phyloP scores from a whole-genome alignment of 2,888 invertebrate genomes.

The Parnassius glacialis region DNA sequence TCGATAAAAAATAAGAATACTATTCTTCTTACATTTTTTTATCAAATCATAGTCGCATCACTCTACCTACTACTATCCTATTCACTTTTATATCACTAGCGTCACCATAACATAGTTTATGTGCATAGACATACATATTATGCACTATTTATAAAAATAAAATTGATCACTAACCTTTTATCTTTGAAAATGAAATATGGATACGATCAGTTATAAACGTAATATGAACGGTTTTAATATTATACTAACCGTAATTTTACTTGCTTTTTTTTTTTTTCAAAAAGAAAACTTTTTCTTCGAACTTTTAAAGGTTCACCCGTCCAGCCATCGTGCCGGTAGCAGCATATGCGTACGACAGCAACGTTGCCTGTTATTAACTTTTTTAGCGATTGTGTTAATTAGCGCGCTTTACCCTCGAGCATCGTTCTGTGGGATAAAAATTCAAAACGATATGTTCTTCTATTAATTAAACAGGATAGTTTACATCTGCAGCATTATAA shows the following conservation, averaged over 20 bases:
- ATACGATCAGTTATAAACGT: no score
- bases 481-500: constrained; percentile 1
- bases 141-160: no score
- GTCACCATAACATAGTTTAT: no score
- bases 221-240: no score
- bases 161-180: no score
- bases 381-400: constrained; percentile 78
- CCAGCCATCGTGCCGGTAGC: constrained; percentile 35
- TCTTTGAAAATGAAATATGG: no score
- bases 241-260: no score
- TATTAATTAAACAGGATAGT: constrained; percentile 59
- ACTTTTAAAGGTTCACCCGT: constrained; percentile 24
- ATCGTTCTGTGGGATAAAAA: constrained; percentile 48
- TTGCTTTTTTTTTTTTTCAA: no score
- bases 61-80: no score
- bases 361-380: constrained; percentile 68
- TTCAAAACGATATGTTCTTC: constrained; percentile 58
- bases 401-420: constrained; percentile 64
- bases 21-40: constrained; percentile 20
- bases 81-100: no score
- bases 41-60: neutral
- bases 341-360: constrained; percentile 66
- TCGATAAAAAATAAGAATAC: neutral
- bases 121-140: no score
- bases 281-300: constrained; percentile 12